A percentile compares a stretch with the other conserved stretches of the same genome.
Evolutionary conservation across 2,113 vertebrate species (phyloP).

Genomic region (Casuarius casuarius): DNA sequence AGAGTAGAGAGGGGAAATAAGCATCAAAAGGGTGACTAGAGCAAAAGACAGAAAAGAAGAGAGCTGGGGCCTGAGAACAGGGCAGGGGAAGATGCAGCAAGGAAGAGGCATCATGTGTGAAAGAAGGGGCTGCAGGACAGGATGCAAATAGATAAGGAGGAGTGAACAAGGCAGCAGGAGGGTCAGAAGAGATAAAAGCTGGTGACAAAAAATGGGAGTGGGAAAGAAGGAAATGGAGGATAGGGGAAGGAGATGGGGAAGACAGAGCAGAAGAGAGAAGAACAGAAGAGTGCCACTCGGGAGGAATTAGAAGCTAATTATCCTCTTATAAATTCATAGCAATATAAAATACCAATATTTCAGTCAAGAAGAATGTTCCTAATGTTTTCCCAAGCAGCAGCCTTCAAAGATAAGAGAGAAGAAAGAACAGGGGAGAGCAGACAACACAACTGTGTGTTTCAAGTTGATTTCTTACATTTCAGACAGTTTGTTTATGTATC

Average conservation of each 20-base stretch:
- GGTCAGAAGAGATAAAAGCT: background rate
- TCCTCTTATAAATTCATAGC: background rate
- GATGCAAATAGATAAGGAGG: background rate
- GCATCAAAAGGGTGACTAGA: background rate
- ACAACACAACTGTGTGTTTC: background rate
- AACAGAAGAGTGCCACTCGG: background rate
- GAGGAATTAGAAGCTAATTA: conserved; percentile 30
- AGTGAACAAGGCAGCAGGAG: background rate
- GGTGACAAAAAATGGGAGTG: background rate
- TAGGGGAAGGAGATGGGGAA: background rate
- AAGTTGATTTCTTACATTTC: conserved; percentile 4
- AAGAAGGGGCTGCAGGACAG: background rate
- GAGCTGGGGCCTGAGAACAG: background rate
- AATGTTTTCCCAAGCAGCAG: conserved; percentile 13
- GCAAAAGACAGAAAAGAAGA: background rate
- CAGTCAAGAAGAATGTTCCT: background rate
- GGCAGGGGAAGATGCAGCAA: background rate
- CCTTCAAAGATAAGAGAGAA: background rate
- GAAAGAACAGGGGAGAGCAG: conserved; percentile 3
- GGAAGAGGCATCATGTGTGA: accelerated
- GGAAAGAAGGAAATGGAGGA: background rate
- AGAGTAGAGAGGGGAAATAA: background rate
- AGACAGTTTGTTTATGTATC: conserved; percentile 27
- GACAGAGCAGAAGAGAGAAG: background rate
- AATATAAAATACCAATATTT: conserved; percentile 22